Base-by-base conservation (phyloP, 2,797 vertebrate species). In the Tiaroga cobitis region DNA sequence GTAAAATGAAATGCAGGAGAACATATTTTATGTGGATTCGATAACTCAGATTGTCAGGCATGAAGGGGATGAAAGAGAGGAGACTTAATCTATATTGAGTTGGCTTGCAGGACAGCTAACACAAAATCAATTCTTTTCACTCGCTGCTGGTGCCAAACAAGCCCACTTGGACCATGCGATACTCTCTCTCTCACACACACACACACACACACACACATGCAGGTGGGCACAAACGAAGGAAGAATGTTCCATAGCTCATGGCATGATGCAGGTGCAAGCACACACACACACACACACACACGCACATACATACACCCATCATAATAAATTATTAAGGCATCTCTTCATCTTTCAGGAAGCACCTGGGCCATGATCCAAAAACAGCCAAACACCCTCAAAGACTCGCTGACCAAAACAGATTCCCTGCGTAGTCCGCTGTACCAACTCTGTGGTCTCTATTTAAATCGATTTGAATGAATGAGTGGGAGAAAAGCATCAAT, bases 111-210 rank as follows among this genome's bases (percentile, higher is more conserved):
- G 82, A 89, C 86, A 88, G 80, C 85, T 83, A 89, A 89, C 86
- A 85, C 83, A 73, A 85, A 89, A 86, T 90, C 89, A 87, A 90
- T 91, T 87, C 1, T 76, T 89, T 85, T 87, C 87, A 90, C 87
- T 88, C 85, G 80, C 82, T 85, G 81, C 49, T 83, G 83, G 82
- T 77, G 85, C 82, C 88, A 88, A 83, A 87, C 79, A 89, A 88
- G 84, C 67, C 75, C 73, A 79, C 32, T 88, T 76, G 85, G 77
- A 76, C 81, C 81, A 82, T 82, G 65, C 15, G 21, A 78, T 41
- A 69, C 41, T 19, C 41, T 43, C 41, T 11, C 41, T 43, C 41
- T 11, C 41, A 65, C 85, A 61, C 68, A 67, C 70, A 41, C 1
- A n/a, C 9, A n/a, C 26, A 68, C 49, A 70, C 82, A 78, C 80